Conservation (phyloP, 35 echinoderm and acorn worm species). For the Stichopus chloronotus region DNA sequence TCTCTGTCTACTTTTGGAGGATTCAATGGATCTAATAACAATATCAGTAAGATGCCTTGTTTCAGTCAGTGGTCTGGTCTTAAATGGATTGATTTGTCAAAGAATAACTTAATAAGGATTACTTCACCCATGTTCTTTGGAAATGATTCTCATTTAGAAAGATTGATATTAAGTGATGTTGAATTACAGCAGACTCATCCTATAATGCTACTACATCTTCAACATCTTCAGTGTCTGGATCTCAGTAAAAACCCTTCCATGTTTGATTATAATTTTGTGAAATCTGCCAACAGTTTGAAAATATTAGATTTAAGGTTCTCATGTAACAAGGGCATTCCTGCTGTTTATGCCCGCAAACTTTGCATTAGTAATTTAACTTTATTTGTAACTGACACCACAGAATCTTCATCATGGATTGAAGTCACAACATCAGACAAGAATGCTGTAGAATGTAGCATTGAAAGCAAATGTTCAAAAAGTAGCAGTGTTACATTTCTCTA, state of each 20-base stretch:
- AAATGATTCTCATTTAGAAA: no score
- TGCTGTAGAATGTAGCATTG: background rate
- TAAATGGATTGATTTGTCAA: no score
- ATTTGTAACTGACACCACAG: background rate
- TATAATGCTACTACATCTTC: background rate
- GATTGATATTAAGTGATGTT: background rate
- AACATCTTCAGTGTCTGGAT: background rate
- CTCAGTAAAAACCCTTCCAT: background rate
- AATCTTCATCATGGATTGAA: no score
- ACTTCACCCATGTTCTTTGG: no score
- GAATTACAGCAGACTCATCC: background rate
- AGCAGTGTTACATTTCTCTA: background rate
- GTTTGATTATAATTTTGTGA: background rate
- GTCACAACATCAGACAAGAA: no score
- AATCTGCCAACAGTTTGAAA: background rate
- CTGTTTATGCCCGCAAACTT: background rate
- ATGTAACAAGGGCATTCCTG: background rate
- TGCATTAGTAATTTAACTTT: background rate
- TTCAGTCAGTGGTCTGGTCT: no score
- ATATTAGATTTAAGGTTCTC: background rate
- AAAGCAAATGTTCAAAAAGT: background rate
- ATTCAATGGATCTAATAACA: no score
- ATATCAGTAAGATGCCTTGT: no score
- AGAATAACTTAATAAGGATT: no score
- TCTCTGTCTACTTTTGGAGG: background rate